Evolutionary conservation across 37 sponge, comb jelly and placozoan species (phyloP).

Genomic region (Oopsacas minuta): DNA sequence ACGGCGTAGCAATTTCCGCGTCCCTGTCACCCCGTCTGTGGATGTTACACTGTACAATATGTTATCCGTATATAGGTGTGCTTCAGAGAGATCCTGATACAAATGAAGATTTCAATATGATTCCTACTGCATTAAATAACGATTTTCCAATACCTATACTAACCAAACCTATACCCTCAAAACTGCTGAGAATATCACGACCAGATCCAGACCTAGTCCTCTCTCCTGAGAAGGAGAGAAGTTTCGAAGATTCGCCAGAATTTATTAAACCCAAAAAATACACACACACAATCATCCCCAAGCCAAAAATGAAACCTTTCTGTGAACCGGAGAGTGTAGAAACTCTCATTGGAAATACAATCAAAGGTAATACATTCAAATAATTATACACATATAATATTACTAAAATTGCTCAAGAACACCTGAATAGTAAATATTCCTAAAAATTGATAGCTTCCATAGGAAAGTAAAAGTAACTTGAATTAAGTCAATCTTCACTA

Average conservation of each 20-base stretch:
- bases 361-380: not conserved
- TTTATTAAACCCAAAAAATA: not conserved
- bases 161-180: not conserved
- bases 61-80: not conserved
- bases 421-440: no score
- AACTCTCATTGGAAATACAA: not conserved
- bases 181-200: not conserved
- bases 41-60: not conserved
- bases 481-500: no score
- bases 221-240: not conserved
- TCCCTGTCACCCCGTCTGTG: no score
- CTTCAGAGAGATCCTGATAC: not conserved
- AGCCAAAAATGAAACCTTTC: not conserved
- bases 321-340: not conserved
- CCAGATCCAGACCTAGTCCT: not conserved
- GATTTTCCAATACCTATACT: not conserved
- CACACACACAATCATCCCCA: not conserved
- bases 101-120: not conserved
- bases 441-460: no score
- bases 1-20: no score
- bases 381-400: no score
- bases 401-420: no score
- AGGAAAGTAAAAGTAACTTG: no score
- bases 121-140: not conserved
- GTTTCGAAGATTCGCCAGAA: not conserved